Evolutionary conservation across 2,113 vertebrate species (phyloP).

Genomic region (Phylloscopus trochilus): DNA sequence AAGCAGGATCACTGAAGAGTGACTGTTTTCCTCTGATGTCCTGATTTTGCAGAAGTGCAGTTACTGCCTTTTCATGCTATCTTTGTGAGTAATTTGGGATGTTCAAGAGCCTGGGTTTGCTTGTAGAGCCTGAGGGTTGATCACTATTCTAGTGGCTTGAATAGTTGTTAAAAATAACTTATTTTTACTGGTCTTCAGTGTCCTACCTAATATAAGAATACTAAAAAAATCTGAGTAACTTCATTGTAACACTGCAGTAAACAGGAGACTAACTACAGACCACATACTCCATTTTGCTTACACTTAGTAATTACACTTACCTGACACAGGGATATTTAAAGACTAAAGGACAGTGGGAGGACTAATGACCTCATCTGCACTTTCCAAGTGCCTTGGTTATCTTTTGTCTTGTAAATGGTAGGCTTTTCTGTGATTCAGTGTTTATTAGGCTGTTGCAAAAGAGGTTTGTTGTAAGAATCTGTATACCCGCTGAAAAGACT

Average conservation of each 20-base stretch:
- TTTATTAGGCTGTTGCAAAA: constrained; percentile 1
- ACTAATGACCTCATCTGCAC: background rate
- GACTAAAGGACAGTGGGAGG: background rate
- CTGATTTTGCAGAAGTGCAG: background rate
- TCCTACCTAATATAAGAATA: background rate
- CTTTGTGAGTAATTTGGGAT: background rate
- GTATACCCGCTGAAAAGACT: background rate
- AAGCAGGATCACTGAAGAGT: background rate
- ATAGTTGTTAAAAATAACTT: background rate
- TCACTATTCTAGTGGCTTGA: background rate
- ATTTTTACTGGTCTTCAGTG: background rate
- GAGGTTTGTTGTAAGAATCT: background rate
- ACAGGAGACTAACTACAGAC: background rate
- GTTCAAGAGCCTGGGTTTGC: background rate
- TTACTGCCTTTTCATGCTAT: background rate
- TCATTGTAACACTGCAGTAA: background rate
- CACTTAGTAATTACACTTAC: background rate
- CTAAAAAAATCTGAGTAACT: background rate
- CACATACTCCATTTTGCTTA: background rate
- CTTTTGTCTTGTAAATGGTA: background rate
- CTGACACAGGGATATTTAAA: background rate
- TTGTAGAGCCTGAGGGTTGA: background rate
- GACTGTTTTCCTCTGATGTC: background rate
- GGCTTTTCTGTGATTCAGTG: background rate
- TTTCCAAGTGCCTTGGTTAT: background rate